These are phyloP conservation scores for Gymnoscopelus braueri DNA, from an alignment of 2,797 vertebrate species.

Conservation along the genomic window DNA sequence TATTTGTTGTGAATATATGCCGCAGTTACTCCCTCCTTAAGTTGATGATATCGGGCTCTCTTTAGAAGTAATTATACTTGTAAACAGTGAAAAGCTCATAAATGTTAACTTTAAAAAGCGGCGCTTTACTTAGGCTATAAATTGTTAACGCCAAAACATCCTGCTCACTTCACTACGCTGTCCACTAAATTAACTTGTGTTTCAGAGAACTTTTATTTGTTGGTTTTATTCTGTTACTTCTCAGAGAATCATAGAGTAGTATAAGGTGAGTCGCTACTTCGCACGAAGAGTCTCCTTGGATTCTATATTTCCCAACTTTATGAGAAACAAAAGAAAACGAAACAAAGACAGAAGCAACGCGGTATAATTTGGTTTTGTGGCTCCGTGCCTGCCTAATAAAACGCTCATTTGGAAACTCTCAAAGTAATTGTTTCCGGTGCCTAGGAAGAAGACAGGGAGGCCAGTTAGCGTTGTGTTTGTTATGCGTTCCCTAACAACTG, in stretches of 20 bases:
- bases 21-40: conserved; percentile 14
- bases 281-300: not conserved
- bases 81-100: conserved; percentile 67
- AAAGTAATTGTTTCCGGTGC: conserved; percentile 74
- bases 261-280: conserved; percentile 36
- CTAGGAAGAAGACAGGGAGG: conserved; percentile 37
- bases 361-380: conserved; percentile 63
- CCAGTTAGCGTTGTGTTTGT: conserved; percentile 68
- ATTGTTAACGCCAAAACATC: conserved; percentile 37
- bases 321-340: conserved; percentile 21
- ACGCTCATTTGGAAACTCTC: conserved; percentile 74
- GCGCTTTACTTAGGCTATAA: conserved; percentile 45
- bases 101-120: conserved; percentile 57
- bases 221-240: too few relatives aligned
- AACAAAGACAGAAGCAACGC: conserved; percentile 53
- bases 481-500: conserved; percentile 73
- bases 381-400: conserved; percentile 66
- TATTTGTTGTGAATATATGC: conserved; percentile 57
- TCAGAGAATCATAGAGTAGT: conserved; percentile 8
- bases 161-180: not conserved
- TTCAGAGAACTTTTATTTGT: conserved; percentile 17
- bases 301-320: conserved; percentile 28
- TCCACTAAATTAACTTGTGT: conserved; percentile 25
- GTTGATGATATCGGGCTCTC: conserved; percentile 16
- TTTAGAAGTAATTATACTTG: conserved; percentile 58